A percentile compares a stretch with the other conserved stretches of the same genome.
phyloP scores from a whole-genome alignment of 2,113 vertebrate genomes.

The Oplegnathus fasciatus region DNA sequence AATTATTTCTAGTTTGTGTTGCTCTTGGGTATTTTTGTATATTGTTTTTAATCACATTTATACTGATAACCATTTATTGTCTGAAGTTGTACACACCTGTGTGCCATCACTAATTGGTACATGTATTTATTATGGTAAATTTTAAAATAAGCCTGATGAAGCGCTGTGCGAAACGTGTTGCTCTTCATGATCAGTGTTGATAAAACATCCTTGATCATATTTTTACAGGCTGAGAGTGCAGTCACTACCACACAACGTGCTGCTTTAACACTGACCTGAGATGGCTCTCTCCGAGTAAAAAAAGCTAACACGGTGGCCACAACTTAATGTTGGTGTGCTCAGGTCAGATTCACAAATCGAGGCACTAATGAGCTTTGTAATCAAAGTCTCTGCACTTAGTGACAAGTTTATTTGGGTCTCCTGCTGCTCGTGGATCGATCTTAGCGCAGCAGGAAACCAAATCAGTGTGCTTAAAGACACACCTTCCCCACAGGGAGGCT shows the following conservation, averaged over 20 bases:
- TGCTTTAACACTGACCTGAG: conserved; percentile 1
- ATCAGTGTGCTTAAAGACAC: conserved; percentile 20
- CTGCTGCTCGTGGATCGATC: conserved; percentile 28
- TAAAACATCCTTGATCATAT: neutral
- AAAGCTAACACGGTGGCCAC: neutral
- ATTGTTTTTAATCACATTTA: neutral
- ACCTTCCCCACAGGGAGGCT: conserved; percentile 2
- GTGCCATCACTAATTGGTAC: too few species aligned
- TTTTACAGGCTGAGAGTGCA: neutral
- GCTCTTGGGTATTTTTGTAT: neutral
- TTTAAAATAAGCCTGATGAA: neutral
- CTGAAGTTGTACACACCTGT: neutral
- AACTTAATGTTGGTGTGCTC: neutral
- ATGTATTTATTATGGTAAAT: neutral
- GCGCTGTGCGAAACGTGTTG: neutral
- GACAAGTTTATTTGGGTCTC: conserved; percentile 11
- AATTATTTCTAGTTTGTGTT: neutral
- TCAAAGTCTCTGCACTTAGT: conserved; percentile 18
- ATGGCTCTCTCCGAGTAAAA: conserved; percentile 12
- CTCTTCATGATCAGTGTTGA: neutral
- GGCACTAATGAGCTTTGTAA: conserved; percentile 12
- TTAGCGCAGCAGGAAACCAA: neutral
- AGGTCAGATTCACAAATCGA: neutral
- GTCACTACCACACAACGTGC: neutral
- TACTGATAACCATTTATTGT: neutral